A percentile compares a stretch with the other conserved stretches of the same genome.
Evolutionary conservation across 2,113 vertebrate species (phyloP).

Genomic region (Telmatochromis brachygnathus): DNA sequence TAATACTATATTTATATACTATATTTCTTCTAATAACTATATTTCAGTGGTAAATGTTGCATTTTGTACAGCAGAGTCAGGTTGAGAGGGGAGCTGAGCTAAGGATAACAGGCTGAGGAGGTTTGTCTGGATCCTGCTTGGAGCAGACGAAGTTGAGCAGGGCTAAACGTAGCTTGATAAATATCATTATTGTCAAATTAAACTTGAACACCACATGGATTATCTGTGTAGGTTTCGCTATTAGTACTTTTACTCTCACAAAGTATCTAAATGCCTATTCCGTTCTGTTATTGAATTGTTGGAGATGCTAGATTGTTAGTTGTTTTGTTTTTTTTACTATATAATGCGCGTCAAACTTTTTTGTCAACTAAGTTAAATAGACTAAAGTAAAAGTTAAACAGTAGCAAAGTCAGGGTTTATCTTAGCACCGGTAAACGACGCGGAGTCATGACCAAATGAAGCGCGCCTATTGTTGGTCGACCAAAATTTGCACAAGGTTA

Average conservation of each 20-base stretch:
- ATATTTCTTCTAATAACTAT: background rate
- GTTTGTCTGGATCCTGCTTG: background rate
- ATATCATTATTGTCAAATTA: background rate
- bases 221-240: background rate
- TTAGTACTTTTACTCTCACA: background rate
- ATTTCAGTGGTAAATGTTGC: background rate
- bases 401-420: background rate
- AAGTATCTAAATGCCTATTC: background rate
- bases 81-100: background rate
- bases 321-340: background rate
- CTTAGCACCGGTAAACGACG: background rate
- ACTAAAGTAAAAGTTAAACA: background rate
- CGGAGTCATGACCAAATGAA: background rate
- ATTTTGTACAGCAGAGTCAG: background rate
- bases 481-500: background rate
- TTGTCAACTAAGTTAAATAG: background rate
- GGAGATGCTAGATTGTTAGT: background rate
- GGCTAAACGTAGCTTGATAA: background rate
- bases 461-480: constrained; percentile 15
- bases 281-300: background rate
- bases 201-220: background rate
- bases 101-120: background rate
- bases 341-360: background rate
- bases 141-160: background rate
- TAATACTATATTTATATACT: background rate